phyloP scores from a whole-genome alignment of 1,140 invertebrate genomes.

The Trachelipus rathkii region DNA sequence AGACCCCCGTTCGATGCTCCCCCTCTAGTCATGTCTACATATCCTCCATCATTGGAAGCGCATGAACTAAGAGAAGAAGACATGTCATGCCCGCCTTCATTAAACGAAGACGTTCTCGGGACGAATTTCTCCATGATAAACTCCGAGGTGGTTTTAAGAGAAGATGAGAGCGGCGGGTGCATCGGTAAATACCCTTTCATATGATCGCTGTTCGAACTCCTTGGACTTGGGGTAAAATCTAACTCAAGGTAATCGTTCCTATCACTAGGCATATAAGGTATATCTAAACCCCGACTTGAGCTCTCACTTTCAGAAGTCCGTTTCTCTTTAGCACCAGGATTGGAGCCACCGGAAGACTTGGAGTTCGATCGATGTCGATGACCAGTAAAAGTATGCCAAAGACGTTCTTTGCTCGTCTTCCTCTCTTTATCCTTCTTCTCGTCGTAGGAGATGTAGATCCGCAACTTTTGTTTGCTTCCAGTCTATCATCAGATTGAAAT shows the following conservation, averaged over 20 bases:
- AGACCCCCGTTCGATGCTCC: conserved; percentile 17
- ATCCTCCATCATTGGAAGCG: conserved; percentile 24
- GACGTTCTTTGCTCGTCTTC: conserved; percentile 37
- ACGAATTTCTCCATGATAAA: background rate
- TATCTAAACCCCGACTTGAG: conserved; percentile 35
- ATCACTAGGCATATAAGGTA: conserved; percentile 19
- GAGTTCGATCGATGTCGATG: conserved; percentile 38
- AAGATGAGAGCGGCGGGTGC: conserved; percentile 32
- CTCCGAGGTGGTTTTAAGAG: conserved; percentile 30
- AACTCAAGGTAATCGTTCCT: conserved; percentile 30
- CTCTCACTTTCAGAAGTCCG: conserved; percentile 42
- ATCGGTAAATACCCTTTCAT: conserved; percentile 38
- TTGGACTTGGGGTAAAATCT: conserved; percentile 41
- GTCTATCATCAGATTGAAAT: conserved; percentile 45
- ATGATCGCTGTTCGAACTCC: conserved; percentile 31
- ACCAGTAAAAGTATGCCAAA: conserved; percentile 36
- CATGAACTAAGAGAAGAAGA: conserved; percentile 3
- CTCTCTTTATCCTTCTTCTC: conserved; percentile 38
- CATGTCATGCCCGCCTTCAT: background rate
- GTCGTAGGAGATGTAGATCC: conserved; percentile 39
- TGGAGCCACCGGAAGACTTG: conserved; percentile 38
- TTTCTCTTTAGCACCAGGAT: conserved; percentile 24
- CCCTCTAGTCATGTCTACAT: conserved; percentile 44
- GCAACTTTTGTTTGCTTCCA: conserved; percentile 44
- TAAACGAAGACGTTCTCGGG: conserved; percentile 7